Conservation (phyloP, 2,113 vertebrate species). For the Dinomys branickii region DNA sequence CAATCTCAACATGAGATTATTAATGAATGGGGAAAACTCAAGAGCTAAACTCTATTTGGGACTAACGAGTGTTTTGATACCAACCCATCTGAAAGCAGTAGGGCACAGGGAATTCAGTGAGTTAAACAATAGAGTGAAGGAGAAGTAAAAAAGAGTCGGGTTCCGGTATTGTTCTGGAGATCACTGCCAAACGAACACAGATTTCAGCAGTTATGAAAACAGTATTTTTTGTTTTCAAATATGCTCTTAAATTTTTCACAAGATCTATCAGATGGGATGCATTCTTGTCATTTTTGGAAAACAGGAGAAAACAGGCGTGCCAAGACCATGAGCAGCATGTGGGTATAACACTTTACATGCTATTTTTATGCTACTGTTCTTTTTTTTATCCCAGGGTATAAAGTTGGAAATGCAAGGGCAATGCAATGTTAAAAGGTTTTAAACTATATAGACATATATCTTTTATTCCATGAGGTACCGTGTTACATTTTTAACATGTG, state of each 20-base stretch:
- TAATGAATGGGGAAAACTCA: neutral
- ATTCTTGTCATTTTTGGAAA: slow-evolving; percentile 76
- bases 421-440: slow-evolving; percentile 68
- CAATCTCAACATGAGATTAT: neutral
- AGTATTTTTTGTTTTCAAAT: slow-evolving; percentile 81
- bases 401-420: slow-evolving; percentile 63
- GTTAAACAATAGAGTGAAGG: slow-evolving; percentile 39
- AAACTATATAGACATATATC: slow-evolving; percentile 50
- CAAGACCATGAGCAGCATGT: slow-evolving; percentile 75
- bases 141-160: neutral
- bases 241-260: slow-evolving; percentile 75
- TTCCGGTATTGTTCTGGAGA: slow-evolving; percentile 62
- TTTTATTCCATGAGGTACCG: slow-evolving; percentile 48
- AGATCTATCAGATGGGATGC: slow-evolving; percentile 74
- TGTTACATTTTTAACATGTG: slow-evolving; percentile 66
- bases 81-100: neutral
- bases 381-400: neutral
- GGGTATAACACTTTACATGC: slow-evolving; percentile 67
- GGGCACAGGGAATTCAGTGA: neutral
- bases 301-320: slow-evolving; percentile 72
- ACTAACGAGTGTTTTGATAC: neutral
- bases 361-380: slow-evolving; percentile 68
- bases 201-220: slow-evolving; percentile 78
- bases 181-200: slow-evolving; percentile 75
- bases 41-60: neutral